phyloP scores from a whole-genome alignment of 2,113 vertebrate genomes.

The Passer montanus region DNA sequence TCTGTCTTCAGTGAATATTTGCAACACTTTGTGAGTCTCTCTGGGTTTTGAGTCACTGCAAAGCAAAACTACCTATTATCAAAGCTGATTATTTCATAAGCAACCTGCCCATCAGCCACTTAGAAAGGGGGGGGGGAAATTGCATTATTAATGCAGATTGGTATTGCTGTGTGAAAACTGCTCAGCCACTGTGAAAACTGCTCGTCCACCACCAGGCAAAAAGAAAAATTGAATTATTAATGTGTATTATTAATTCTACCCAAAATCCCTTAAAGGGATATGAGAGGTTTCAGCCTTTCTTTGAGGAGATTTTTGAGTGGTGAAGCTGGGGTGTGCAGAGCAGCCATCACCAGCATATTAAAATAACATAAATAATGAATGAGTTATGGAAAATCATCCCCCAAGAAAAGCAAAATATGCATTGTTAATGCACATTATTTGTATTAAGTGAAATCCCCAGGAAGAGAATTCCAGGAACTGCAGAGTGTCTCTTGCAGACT shows the following conservation, averaged over 20 bases:
- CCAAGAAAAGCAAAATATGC: not conserved
- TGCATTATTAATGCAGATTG: not conserved
- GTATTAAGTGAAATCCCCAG: not conserved
- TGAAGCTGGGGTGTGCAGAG: not conserved
- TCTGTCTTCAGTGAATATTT: not conserved
- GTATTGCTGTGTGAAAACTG: constrained; percentile 32
- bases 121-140: not conserved
- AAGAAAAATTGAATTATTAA: constrained; percentile 57
- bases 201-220: constrained; percentile 23
- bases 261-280: constrained; percentile 49
- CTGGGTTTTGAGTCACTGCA: not conserved
- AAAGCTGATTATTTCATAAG: constrained; percentile 29
- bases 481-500: not conserved
- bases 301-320: not conserved
- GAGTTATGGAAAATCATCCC: not conserved
- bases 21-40: not conserved
- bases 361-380: constrained; percentile 27
- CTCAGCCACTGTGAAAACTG: constrained; percentile 49
- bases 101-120: not conserved
- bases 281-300: not conserved
- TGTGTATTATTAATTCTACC: constrained; percentile 47
- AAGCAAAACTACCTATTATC: not conserved
- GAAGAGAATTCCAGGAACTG: not conserved
- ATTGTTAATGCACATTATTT: constrained; percentile 8
- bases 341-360: not conserved